These are phyloP conservation scores for Orthosia cruda DNA, from an alignment of 2,888 invertebrate species.

Conservation along the genomic window DNA sequence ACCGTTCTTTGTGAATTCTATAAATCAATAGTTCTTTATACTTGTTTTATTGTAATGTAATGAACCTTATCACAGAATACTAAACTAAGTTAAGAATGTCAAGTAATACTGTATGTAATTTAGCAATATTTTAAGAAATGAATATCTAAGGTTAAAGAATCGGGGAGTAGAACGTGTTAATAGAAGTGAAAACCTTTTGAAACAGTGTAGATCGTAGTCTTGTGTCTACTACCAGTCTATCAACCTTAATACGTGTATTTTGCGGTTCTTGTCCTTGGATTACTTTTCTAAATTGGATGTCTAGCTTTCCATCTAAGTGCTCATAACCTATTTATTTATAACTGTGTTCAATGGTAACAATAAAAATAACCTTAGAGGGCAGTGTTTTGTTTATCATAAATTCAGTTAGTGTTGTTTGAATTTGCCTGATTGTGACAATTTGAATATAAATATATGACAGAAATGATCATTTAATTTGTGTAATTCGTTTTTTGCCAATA, in stretches of 20 bases:
- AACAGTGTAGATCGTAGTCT: background rate
- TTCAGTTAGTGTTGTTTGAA: no score
- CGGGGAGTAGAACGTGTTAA: background rate
- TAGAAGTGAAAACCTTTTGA: background rate
- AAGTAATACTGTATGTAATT: no score
- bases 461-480: background rate
- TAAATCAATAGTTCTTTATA: no score
- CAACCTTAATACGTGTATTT: constrained; percentile 13
- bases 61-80: no score
- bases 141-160: no score
- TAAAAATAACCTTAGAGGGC: background rate
- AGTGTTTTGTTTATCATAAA: constrained; percentile 13
- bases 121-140: no score
- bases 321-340: constrained; percentile 41
- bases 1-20: no score
- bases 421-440: no score
- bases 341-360: constrained; percentile 16
- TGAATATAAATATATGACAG: background rate
- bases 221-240: background rate
- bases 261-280: constrained; percentile 9
- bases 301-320: constrained; percentile 60
- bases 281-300: constrained; percentile 35
- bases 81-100: no score
- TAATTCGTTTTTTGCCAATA: no score
- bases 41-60: no score